Percentiles rank a stretch among this genome's conserved stretches.
Conservation (phyloP, 2,113 vertebrate genomes). For the Suricata suricatta region DNA sequence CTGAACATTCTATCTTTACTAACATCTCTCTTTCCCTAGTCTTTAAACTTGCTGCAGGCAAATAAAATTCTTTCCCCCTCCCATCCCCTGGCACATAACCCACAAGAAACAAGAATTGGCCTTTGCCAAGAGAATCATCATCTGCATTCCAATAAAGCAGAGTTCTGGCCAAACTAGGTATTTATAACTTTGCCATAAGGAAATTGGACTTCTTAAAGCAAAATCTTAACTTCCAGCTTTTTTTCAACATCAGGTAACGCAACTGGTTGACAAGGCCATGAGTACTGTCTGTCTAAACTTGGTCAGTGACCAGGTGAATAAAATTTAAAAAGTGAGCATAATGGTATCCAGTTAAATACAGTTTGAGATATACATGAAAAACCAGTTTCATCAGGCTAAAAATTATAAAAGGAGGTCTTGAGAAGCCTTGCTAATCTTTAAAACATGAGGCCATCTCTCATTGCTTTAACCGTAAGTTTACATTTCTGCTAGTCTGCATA, state of each 20-base stretch:
- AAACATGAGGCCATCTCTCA: not conserved
- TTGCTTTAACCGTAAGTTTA: constrained; percentile 6
- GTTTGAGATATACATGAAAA: not conserved
- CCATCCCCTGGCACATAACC: not conserved
- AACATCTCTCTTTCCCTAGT: not conserved
- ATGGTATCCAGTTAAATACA: not conserved
- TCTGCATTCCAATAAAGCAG: not conserved
- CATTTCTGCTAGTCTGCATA: constrained; percentile 40
- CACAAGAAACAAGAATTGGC: not conserved
- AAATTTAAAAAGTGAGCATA: constrained; percentile 16
- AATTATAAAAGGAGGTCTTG: not conserved
- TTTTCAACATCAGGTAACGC: constrained; percentile 19
- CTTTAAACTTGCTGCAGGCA: not conserved
- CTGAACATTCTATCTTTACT: not conserved
- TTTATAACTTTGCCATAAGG: constrained; percentile 39
- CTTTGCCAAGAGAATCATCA: not conserved
- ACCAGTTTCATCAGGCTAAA: not conserved
- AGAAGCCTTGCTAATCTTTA: constrained; percentile 5
- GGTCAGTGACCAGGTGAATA: not conserved
- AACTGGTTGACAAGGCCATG: not conserved
- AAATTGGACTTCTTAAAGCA: constrained; percentile 7
- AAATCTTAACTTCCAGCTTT: not conserved
- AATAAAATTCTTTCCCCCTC: not conserved
- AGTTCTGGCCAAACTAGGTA: not conserved
- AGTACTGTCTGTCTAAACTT: not conserved